Conservation (phyloP, 37 sponge, comb jelly and placozoan species). For the Halisarca cf. caerulea region DNA sequence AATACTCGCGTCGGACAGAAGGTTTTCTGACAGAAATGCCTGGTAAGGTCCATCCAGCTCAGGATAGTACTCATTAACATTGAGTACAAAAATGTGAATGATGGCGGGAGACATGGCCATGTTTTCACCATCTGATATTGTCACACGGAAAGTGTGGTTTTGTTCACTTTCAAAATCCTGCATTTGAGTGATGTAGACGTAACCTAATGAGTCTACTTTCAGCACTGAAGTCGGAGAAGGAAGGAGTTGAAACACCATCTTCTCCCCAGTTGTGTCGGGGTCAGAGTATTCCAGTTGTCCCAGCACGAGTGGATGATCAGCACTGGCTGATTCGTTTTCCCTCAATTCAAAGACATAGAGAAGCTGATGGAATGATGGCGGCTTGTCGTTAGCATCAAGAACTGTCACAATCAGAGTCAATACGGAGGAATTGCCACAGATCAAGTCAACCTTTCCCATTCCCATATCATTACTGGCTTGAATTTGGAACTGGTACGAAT, state of each 20-base stretch:
- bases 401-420: slow-evolving; percentile 45
- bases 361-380: slow-evolving; percentile 21
- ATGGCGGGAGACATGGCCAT: slow-evolving; percentile 24
- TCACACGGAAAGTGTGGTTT: slow-evolving; percentile 14
- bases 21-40: slow-evolving; percentile 37
- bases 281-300: slow-evolving; percentile 40
- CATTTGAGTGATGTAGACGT: slow-evolving; percentile 7
- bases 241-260: slow-evolving; percentile 23
- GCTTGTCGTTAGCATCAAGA: slow-evolving; percentile 53
- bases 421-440: background rate
- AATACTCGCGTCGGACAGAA: slow-evolving; percentile 23
- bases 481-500: slow-evolving; percentile 37
- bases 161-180: slow-evolving; percentile 38
- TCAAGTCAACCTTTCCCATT: background rate
- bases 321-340: slow-evolving; percentile 33
- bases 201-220: slow-evolving; percentile 11
- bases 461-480: background rate
- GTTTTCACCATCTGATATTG: slow-evolving; percentile 53
- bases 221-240: slow-evolving; percentile 30
- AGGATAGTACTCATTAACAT: slow-evolving; percentile 62
- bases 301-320: background rate
- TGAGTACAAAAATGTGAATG: slow-evolving; percentile 40
- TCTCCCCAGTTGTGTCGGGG: slow-evolving; percentile 30
- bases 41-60: slow-evolving; percentile 5
- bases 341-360: slow-evolving; percentile 16